Evolutionary conservation across 2,888 invertebrate species (phyloP).

Genomic region (Ectropis crepuscularia): DNA sequence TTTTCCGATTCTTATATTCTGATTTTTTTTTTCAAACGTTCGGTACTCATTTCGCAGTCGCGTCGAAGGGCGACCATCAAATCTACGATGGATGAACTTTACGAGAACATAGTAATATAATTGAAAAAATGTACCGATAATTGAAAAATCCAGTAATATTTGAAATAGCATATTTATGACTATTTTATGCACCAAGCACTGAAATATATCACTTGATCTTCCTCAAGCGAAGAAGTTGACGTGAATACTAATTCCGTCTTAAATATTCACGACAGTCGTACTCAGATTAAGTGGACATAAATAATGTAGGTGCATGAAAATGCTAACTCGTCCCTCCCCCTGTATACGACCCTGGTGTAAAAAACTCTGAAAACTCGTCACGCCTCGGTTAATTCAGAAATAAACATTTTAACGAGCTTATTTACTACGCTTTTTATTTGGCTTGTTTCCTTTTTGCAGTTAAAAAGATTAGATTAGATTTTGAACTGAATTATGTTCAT

Average conservation of each 20-base stretch:
- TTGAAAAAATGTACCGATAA: no score
- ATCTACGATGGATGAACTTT: no score
- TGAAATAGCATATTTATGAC: no score
- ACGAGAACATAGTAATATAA: no score
- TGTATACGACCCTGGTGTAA: constrained; percentile 9
- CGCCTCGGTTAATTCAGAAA: constrained; percentile 24
- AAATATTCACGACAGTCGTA: constrained; percentile 28
- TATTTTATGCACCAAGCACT: no score
- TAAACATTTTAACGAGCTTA: constrained; percentile 19
- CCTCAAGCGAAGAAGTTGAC: constrained; percentile 17
- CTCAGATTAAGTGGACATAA: constrained; percentile 28
- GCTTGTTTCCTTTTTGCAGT: constrained; percentile 6
- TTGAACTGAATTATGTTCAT: neutral
- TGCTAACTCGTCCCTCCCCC: neutral
- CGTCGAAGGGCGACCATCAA: no score
- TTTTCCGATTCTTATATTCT: no score
- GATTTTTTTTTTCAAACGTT: no score
- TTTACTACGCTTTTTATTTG: constrained; percentile 16
- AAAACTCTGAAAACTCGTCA: constrained; percentile 14
- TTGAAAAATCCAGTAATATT: no score
- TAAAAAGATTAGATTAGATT: constrained; percentile 7
- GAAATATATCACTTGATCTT: constrained; percentile 20
- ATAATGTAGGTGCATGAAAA: constrained; percentile 25
- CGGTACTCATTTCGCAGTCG: no score
- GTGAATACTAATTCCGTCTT: constrained; percentile 28